Base-by-base conservation (phyloP, 2,888 invertebrate genomes). In the Thera obeliscata region DNA sequence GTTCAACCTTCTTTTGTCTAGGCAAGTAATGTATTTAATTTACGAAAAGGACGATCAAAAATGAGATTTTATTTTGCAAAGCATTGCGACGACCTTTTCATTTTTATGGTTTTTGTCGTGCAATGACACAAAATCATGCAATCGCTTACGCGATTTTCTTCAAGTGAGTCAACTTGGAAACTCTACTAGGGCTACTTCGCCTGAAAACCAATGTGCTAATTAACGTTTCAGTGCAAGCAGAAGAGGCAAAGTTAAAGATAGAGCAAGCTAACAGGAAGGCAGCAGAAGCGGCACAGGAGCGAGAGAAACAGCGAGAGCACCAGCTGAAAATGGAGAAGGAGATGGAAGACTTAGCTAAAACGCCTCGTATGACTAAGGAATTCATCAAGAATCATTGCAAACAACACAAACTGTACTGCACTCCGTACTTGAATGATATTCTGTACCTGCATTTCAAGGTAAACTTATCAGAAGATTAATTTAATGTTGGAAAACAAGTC, bases 401-500 rank as follows among this genome's bases (percentile, higher is more conserved):
- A 82, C 96, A 98, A 72, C 94, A 97, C 73, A 96, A 97, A 79
- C 90, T 99, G 0, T 99, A 99, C 83, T 94, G 95, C 74, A 98
- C 98, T 0, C 99, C 99, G 0, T 91, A 96, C 76, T 91, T 99
- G 8, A 99, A 99, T 87, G 98, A 99, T 87, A 98, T 98, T 9
- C 93, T 99, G 0, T 99, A 99, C 87, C 94, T 99, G 52, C 99
- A 99, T 93, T 99, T 94, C 96, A 98, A 96, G 97, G 98, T 97
- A 88, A 74, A 49, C 1, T 2, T 9, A 46, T 2, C 43, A 46
- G 43, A 0, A 2, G 9, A 22, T 22, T 22, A 22, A 22, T 22
- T 22, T 22, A 22, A 22, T 22, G 22, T 22, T 22, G 22, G 38
- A 3, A 38, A 43, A 43, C 5, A 43, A 2, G 71, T 2, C 12